Evolutionary conservation across 2,888 invertebrate genomes (phyloP).

Genomic region (Caenorhabditis sp.): DNA sequence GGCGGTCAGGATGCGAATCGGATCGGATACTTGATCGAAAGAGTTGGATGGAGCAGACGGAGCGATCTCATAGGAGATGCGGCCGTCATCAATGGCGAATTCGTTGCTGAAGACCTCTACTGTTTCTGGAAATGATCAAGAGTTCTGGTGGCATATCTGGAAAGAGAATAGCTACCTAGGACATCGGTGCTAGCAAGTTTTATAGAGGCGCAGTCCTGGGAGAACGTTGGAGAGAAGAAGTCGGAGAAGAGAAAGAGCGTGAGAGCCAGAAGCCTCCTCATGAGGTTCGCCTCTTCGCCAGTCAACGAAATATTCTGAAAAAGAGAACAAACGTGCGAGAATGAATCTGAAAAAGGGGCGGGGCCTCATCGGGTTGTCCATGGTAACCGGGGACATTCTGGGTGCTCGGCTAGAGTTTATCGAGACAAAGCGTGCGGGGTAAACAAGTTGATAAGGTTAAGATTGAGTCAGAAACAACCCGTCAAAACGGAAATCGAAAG

Average conservation of each 20-base stretch:
- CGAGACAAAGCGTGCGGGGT: constrained; percentile 12
- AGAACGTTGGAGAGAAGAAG: not conserved
- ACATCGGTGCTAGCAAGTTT: constrained; percentile 31
- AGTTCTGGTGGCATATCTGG: too few relatives aligned
- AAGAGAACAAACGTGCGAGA: not conserved
- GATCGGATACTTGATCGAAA: constrained; percentile 50
- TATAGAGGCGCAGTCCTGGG: constrained; percentile 28
- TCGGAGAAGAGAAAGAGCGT: not conserved
- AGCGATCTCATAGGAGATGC: constrained; percentile 50
- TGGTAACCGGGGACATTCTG: constrained; percentile 1
- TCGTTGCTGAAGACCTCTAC: constrained; percentile 58
- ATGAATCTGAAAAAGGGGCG: constrained; percentile 26
- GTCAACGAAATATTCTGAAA: constrained; percentile 20
- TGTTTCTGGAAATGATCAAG: constrained; percentile 33
- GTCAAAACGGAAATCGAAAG: too few relatives aligned
- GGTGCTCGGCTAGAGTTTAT: not conserved
- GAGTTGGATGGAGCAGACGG: constrained; percentile 31
- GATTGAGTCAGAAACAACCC: not conserved
- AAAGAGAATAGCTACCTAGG: constrained; percentile 11
- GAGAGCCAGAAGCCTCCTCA: not conserved
- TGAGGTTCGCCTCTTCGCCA: too few relatives aligned
- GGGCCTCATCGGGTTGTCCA: constrained; percentile 18
- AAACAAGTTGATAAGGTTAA: constrained; percentile 18
- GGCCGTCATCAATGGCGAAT: constrained; percentile 36
- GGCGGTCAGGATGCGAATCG: constrained; percentile 29